Percentiles rank a stretch among this genome's conserved stretches.
Evolutionary conservation across 2,113 vertebrate genomes (phyloP).

Genomic region (Arvicanthis niloticus): DNA sequence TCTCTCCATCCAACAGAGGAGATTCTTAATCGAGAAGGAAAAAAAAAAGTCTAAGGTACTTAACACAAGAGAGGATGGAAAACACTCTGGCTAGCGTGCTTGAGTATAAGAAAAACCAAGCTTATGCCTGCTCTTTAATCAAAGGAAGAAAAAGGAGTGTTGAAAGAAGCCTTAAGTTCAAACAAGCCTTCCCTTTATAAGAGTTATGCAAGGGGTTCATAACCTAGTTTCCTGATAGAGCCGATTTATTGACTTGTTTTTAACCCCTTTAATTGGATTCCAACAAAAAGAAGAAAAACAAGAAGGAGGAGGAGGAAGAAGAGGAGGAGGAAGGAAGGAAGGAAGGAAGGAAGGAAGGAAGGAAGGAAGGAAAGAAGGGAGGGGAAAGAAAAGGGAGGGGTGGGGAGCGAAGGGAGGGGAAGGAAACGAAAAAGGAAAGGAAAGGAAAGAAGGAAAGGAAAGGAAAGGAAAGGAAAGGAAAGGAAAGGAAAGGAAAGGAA

Average conservation of each 20-base stretch:
- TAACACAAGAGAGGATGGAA: background rate
- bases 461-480: background rate
- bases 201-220: background rate
- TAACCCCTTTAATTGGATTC: constrained; percentile 20
- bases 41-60: background rate
- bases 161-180: constrained; percentile 1
- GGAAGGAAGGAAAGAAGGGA: accelerated
- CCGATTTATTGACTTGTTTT: constrained; percentile 13
- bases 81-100: constrained; percentile 27
- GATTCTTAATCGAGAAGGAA: background rate
- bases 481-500: background rate
- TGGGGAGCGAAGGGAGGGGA: background rate
- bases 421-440: background rate
- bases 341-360: background rate
- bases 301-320: background rate
- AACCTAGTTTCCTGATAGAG: background rate
- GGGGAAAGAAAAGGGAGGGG: background rate
- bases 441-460: background rate
- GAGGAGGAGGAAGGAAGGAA: background rate
- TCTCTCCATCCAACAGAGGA: background rate
- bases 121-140: background rate
- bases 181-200: background rate
- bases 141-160: background rate
- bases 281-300: background rate
- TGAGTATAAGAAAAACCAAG: constrained; percentile 35